A percentile compares a stretch with the other conserved stretches of the same genome.
Evolutionary conservation across 2,888 invertebrate species (phyloP).

Genomic region (Ochropleura leucogaster): DNA sequence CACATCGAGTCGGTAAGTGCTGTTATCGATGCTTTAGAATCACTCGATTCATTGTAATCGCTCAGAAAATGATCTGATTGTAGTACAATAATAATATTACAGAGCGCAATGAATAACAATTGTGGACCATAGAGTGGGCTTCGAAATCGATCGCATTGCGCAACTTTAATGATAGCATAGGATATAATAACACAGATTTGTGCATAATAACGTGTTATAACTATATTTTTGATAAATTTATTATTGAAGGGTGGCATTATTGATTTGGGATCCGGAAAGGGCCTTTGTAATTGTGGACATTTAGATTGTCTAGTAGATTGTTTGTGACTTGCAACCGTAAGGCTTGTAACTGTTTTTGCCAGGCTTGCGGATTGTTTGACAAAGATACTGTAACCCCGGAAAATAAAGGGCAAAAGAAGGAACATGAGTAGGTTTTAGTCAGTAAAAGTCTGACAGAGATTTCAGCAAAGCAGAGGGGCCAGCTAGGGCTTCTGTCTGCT

Average conservation of each 20-base stretch:
- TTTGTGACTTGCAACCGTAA: slow-evolving; percentile 26
- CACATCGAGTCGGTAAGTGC: slow-evolving; percentile 59
- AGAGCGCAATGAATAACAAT: slow-evolving; percentile 71
- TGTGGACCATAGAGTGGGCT: slow-evolving; percentile 69
- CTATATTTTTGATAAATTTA: slow-evolving; percentile 65
- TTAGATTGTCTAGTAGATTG: slow-evolving; percentile 35
- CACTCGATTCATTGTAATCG: slow-evolving; percentile 72
- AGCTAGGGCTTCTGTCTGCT: too few species aligned
- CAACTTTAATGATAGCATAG: slow-evolving; percentile 64
- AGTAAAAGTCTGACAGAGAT: too few species aligned
- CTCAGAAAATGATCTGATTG: slow-evolving; percentile 71
- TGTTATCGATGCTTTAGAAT: slow-evolving; percentile 67
- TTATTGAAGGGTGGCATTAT: slow-evolving; percentile 59
- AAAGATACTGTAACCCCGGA: too few species aligned
- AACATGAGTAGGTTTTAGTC: too few species aligned
- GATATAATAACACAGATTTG: slow-evolving; percentile 63
- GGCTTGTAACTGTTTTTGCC: too few species aligned
- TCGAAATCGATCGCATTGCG: slow-evolving; percentile 70
- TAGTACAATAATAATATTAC: slow-evolving; percentile 71
- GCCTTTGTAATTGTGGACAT: slow-evolving; percentile 43
- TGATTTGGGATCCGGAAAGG: slow-evolving; percentile 50
- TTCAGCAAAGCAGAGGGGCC: too few species aligned
- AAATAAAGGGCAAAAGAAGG: too few species aligned
- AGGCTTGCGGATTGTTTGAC: too few species aligned
- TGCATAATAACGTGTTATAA: slow-evolving; percentile 52